A percentile compares a stretch with the other conserved stretches of the same genome.
Evolutionary conservation across 2,797 vertebrate species (phyloP).

Genomic region (Leontocebus nigricollis): DNA sequence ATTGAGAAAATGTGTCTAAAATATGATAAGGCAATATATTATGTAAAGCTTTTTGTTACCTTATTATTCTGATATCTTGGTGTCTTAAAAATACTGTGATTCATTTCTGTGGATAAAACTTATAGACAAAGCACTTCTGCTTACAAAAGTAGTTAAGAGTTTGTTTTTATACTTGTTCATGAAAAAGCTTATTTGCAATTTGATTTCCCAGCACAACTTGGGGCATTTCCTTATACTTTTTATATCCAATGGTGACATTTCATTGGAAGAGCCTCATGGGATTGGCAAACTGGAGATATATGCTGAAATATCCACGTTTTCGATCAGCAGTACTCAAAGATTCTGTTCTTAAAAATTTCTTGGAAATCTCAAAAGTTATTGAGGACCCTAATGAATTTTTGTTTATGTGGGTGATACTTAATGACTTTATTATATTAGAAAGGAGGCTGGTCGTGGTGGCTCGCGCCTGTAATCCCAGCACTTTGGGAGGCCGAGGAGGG

Average conservation of each 20-base stretch:
- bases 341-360: background rate
- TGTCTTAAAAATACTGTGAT: background rate
- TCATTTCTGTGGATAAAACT: background rate
- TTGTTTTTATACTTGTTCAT: background rate
- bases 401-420: background rate
- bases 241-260: background rate
- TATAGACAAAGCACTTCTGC: background rate
- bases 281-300: background rate
- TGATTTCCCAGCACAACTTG: background rate
- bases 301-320: background rate
- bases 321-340: background rate
- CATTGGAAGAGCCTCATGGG: background rate
- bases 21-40: background rate
- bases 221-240: background rate
- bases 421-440: background rate
- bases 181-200: background rate
- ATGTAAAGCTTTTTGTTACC: background rate
- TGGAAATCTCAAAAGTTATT: background rate
- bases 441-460: no score
- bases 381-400: background rate
- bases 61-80: background rate
- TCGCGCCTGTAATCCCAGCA: no score
- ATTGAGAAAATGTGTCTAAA: background rate
- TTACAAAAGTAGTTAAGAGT: background rate
- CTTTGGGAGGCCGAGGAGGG: no score